phyloP scores from a whole-genome alignment of 2,113 vertebrate genomes.

The Seriola rivoliana region DNA sequence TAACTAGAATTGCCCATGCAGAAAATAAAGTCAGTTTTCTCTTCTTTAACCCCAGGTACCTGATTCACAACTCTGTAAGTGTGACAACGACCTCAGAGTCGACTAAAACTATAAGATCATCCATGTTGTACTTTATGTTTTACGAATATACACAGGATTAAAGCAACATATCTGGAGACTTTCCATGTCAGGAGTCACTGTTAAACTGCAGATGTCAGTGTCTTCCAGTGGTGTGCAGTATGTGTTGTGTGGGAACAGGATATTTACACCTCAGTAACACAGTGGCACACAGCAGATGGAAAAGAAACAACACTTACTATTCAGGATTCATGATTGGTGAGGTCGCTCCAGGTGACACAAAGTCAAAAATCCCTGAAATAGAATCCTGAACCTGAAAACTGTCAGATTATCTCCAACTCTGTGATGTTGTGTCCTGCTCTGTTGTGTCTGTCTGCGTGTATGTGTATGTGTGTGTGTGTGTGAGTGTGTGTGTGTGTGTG shows the following conservation, averaged over 20 bases:
- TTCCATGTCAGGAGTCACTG: background rate
- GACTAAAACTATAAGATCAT: background rate
- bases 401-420: background rate
- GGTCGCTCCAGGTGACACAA: conserved; percentile 5
- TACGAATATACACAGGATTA: too few species aligned
- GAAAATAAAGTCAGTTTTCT: background rate
- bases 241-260: background rate
- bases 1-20: background rate
- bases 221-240: too few species aligned
- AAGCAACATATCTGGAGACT: too few species aligned
- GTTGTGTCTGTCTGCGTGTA: background rate
- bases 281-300: background rate
- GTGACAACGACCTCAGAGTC: too few species aligned
- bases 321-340: conserved; percentile 70
- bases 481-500: background rate
- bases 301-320: conserved; percentile 65
- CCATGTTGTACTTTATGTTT: background rate
- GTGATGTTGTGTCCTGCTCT: background rate
- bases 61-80: too few species aligned
- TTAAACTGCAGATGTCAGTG: background rate
- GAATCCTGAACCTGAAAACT: conserved; percentile 14
- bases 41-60: background rate
- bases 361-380: conserved; percentile 4
- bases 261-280: background rate
- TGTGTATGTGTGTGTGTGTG: background rate